These are phyloP conservation scores for Drosophila quinaria DNA, from an alignment of 2,888 invertebrate genomes.

Conservation along the genomic window DNA sequence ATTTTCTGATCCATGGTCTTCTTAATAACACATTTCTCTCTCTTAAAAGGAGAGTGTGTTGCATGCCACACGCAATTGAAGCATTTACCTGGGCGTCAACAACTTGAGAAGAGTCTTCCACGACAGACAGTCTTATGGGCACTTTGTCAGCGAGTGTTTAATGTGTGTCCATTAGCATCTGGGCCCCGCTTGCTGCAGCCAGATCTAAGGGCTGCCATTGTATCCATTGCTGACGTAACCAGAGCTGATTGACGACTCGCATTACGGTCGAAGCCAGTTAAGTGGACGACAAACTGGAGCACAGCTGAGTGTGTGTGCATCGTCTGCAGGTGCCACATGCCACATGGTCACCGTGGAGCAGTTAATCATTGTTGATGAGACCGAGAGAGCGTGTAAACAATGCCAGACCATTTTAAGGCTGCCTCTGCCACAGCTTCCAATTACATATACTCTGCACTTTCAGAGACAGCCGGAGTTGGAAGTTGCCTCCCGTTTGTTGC, in stretches of 20 bases:
- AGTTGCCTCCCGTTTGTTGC: neutral
- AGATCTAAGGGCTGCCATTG: constrained; percentile 88
- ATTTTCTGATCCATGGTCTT: too few relatives aligned
- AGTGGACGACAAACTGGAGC: constrained; percentile 56
- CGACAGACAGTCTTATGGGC: constrained; percentile 54
- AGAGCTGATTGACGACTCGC: constrained; percentile 71
- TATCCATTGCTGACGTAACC: constrained; percentile 92
- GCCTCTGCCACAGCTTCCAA: constrained; percentile 70
- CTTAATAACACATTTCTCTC: neutral
- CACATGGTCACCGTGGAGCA: constrained; percentile 65
- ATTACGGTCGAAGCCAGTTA: constrained; percentile 72
- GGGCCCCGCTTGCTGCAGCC: constrained; percentile 26
- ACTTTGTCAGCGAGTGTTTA: constrained; percentile 79
- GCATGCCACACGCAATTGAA: constrained; percentile 60
- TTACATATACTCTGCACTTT: constrained; percentile 57
- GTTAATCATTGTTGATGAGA: constrained; percentile 82
- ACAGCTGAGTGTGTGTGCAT: constrained; percentile 57
- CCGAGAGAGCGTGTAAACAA: constrained; percentile 76
- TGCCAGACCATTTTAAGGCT: constrained; percentile 46
- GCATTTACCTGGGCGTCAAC: constrained; percentile 70
- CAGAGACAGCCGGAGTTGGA: neutral
- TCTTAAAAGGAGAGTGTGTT: constrained; percentile 29
- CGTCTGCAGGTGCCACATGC: constrained; percentile 66
- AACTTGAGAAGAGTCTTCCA: constrained; percentile 65
- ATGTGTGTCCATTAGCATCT: constrained; percentile 65